Evolutionary conservation across 2,888 invertebrate species (phyloP).

Genomic region (Aleiodes alternator): DNA sequence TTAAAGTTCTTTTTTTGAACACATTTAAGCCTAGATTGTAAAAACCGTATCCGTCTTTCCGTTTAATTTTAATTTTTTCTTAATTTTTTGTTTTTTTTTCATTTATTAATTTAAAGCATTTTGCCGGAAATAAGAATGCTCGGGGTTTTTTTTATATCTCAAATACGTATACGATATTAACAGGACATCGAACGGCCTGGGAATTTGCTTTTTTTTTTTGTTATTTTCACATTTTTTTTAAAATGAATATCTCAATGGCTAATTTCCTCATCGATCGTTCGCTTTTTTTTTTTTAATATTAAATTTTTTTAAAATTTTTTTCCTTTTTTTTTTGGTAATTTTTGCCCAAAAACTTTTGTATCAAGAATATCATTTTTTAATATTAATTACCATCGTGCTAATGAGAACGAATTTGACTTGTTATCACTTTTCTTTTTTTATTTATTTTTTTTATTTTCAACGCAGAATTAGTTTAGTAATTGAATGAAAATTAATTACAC

Average conservation of each 20-base stretch:
- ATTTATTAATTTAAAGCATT: slow-evolving; percentile 38
- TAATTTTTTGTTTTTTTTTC: slow-evolving; percentile 34
- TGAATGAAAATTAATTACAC: slow-evolving; percentile 22
- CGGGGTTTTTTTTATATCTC: slow-evolving; percentile 49
- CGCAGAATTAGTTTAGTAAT: slow-evolving; percentile 29
- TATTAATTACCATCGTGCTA: slow-evolving; percentile 60
- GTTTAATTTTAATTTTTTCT: too few species aligned
- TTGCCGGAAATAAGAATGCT: slow-evolving; percentile 60
- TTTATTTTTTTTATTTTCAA: slow-evolving; percentile 7
- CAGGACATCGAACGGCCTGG: slow-evolving; percentile 58
- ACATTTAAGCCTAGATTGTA: slow-evolving; percentile 74
- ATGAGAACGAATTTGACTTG: slow-evolving; percentile 55
- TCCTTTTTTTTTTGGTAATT: slow-evolving; percentile 57
- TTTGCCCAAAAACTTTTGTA: slow-evolving; percentile 72
- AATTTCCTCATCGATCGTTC: slow-evolving; percentile 37
- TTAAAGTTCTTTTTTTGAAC: slow-evolving; percentile 66
- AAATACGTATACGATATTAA: slow-evolving; percentile 47
- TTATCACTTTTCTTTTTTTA: slow-evolving; percentile 24
- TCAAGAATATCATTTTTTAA: slow-evolving; percentile 73
- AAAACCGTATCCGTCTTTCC: slow-evolving; percentile 61
- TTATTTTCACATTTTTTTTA: slow-evolving; percentile 48
- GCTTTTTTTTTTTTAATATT: slow-evolving; percentile 47
- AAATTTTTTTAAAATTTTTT: slow-evolving; percentile 49
- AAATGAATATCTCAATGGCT: slow-evolving; percentile 7
- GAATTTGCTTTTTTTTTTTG: slow-evolving; percentile 50